These are phyloP conservation scores for Melinaea menophilus DNA, from an alignment of 2,888 invertebrate genomes.

Conservation along the genomic window DNA sequence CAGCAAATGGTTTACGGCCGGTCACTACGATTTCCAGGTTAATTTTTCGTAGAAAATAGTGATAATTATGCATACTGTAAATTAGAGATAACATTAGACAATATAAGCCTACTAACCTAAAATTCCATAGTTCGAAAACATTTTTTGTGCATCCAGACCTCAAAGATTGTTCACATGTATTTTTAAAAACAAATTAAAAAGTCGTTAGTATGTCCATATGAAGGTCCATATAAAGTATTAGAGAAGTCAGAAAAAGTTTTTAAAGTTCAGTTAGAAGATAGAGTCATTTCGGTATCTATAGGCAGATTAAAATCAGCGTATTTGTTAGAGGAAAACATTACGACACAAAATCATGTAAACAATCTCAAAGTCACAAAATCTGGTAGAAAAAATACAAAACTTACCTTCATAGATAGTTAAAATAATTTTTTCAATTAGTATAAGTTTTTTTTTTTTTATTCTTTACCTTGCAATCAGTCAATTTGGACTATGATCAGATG, in stretches of 20 bases:
- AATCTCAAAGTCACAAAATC: constrained; percentile 3
- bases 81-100: background rate
- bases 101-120: background rate
- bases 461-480: too few species aligned
- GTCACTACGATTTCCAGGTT: constrained; percentile 36
- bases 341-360: background rate
- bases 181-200: constrained; percentile 21
- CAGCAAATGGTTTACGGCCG: constrained; percentile 36
- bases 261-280: constrained; percentile 10
- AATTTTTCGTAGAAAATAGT: constrained; percentile 26
- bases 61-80: background rate
- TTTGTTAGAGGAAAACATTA: constrained; percentile 4
- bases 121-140: constrained; percentile 1
- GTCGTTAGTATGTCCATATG: constrained; percentile 18
- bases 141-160: constrained; percentile 13
- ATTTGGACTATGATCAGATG: too few species aligned
- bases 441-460: too few species aligned
- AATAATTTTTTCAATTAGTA: background rate
- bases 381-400: constrained; percentile 1
- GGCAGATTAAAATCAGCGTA: constrained; percentile 27
- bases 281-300: constrained; percentile 18
- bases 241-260: constrained; percentile 18
- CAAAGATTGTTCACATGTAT: constrained; percentile 12
- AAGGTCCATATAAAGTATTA: constrained; percentile 21
- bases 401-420: background rate